Percentiles rank a stretch among this genome's conserved stretches.
Evolutionary conservation across 2,113 vertebrate genomes (phyloP).

Genomic region (Chunga burmeisteri): DNA sequence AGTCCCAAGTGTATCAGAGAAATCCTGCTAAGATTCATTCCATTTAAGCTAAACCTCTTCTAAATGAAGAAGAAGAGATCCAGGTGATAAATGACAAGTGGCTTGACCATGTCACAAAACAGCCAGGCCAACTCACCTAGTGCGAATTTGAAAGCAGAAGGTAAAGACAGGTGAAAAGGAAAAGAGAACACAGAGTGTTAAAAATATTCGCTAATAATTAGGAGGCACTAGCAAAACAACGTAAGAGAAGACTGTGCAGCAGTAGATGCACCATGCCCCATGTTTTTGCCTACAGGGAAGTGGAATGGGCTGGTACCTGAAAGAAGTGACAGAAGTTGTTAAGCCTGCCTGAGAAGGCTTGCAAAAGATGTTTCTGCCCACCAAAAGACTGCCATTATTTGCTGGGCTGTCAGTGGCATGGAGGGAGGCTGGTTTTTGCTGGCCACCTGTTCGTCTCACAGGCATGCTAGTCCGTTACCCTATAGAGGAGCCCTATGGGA

Average conservation of each 20-base stretch:
- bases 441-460: neutral
- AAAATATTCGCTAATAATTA: neutral
- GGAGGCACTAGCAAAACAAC: neutral
- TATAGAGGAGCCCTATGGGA: neutral
- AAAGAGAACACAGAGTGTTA: neutral
- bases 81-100: neutral
- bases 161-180: neutral
- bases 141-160: neutral
- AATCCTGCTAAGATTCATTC: neutral
- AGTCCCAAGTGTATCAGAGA: neutral
- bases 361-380: neutral
- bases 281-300: neutral
- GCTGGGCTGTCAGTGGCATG: neutral
- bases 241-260: neutral
- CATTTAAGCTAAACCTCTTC: neutral
- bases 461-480: neutral
- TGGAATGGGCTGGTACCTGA: neutral
- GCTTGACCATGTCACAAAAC: neutral
- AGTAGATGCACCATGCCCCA: rapidly evolving
- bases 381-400: neutral
- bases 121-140: neutral
- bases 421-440: neutral
- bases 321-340: neutral
- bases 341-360: neutral
- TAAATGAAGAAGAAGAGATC: neutral